Evolutionary conservation across 2,888 invertebrate genomes (phyloP).

Genomic region (Nesidiocoris tenuis): DNA sequence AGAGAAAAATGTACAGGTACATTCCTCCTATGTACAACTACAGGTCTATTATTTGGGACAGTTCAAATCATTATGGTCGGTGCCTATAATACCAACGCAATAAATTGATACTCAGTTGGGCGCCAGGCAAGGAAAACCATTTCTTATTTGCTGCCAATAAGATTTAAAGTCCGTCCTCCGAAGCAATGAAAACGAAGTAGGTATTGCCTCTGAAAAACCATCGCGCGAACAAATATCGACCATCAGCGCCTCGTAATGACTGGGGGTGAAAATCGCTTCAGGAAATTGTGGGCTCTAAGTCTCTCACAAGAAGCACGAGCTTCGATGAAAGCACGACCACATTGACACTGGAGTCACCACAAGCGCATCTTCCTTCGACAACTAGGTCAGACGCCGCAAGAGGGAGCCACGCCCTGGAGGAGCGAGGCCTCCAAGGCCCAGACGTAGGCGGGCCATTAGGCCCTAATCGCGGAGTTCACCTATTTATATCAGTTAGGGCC

Average conservation of each 20-base stretch:
- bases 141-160: no score
- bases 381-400: slow-evolving; percentile 13
- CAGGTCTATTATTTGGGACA: no score
- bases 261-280: not conserved
- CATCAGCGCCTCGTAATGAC: not conserved
- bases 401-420: slow-evolving; percentile 17
- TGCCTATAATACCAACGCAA: no score
- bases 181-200: no score
- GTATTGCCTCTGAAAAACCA: no score
- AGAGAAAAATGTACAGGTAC: no score
- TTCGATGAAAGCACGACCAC: slow-evolving; percentile 10
- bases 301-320: not conserved
- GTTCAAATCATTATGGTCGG: no score
- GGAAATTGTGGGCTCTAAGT: not conserved
- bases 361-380: slow-evolving; percentile 3
- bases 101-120: no score
- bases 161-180: no score
- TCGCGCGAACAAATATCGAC: slow-evolving; percentile 10
- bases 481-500: slow-evolving; percentile 24
- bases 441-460: slow-evolving; percentile 14
- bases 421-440: not conserved
- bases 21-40: no score
- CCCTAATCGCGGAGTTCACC: slow-evolving; percentile 35
- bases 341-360: not conserved
- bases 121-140: no score